Conservation (phyloP, 2,113 vertebrate species). For the Megaptera novaeangliae region DNA sequence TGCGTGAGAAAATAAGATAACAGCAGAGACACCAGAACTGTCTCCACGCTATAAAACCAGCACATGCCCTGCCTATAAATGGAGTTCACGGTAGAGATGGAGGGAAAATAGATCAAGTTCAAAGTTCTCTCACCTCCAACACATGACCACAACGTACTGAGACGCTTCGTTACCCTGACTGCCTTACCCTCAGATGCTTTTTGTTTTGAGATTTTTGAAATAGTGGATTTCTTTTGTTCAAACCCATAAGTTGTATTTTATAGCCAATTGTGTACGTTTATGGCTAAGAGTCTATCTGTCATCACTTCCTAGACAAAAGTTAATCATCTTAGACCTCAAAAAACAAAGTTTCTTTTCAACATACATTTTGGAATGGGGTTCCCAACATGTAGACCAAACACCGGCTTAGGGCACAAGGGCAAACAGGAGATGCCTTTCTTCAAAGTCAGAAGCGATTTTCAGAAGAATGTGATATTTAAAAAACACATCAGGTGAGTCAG, state of each 20-base stretch:
- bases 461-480: background rate
- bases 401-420: background rate
- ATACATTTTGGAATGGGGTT: background rate
- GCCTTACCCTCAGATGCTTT: background rate
- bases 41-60: background rate
- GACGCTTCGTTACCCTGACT: no score
- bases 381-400: background rate
- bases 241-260: background rate
- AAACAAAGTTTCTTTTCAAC: background rate
- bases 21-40: no score
- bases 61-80: no score
- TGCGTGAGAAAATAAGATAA: background rate
- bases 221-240: background rate
- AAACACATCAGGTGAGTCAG: background rate
- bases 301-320: background rate
- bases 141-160: fast-evolving
- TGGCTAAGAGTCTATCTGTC: background rate
- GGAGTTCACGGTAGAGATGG: fast-evolving
- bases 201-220: background rate
- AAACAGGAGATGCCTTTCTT: fast-evolving
- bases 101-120: fast-evolving
- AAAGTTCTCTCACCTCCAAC: background rate
- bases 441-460: background rate
- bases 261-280: background rate
- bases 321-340: background rate